phyloP scores from a whole-genome alignment of 2,888 invertebrate species.

The Calameuta idolon region DNA sequence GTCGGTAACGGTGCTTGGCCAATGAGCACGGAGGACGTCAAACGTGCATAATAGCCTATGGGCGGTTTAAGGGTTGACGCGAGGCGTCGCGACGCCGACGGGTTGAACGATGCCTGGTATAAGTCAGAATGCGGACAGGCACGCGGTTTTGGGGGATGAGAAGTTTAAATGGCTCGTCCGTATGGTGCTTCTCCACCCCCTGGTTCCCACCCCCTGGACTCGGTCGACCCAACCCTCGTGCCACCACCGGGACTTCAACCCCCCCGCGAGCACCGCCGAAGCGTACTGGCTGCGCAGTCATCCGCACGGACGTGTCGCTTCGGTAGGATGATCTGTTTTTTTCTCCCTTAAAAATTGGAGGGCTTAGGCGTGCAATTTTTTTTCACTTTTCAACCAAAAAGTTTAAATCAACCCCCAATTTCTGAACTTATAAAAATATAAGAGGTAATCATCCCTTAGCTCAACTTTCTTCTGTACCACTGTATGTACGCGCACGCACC shows the following conservation, averaged over 20 bases:
- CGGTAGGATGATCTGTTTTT: neutral
- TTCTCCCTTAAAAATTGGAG: neutral
- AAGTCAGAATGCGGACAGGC: slow-evolving; percentile 68
- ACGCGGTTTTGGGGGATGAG: slow-evolving; percentile 64
- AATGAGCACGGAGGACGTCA: neutral
- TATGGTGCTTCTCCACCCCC: slow-evolving; percentile 60
- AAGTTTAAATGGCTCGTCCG: slow-evolving; percentile 68
- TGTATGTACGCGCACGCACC: no score
- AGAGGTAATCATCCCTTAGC: neutral
- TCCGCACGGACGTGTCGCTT: neutral
- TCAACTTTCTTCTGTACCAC: neutral
- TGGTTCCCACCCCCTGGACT: slow-evolving; percentile 33
- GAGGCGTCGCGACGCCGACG: slow-evolving; percentile 32
- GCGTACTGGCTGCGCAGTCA: neutral
- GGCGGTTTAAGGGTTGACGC: slow-evolving; percentile 34
- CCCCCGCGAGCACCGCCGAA: neutral
- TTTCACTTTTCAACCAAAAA: neutral
- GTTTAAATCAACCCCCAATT: neutral
- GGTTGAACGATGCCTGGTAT: slow-evolving; percentile 65
- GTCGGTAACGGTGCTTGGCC: neutral
- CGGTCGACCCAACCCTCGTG: neutral
- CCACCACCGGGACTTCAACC: neutral
- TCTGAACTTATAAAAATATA: neutral
- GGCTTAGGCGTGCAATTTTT: neutral
- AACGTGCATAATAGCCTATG: slow-evolving; percentile 9